phyloP scores from a whole-genome alignment of 2,888 invertebrate genomes.

The Netelia inedita region DNA sequence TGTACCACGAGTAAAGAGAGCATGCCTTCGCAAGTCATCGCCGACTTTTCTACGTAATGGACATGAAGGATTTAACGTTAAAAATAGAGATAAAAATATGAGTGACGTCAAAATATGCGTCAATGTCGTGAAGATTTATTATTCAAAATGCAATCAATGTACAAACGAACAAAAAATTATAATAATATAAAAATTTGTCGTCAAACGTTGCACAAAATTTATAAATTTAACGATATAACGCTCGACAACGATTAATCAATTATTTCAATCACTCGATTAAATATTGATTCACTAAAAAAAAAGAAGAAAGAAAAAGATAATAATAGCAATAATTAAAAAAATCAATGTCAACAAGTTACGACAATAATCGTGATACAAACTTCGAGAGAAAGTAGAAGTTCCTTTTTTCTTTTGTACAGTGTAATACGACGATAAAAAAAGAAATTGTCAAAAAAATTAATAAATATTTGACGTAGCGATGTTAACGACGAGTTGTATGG shows the following conservation, averaged over 20 bases:
- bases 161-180: not conserved
- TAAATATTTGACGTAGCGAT: conserved; percentile 24
- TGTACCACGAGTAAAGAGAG: not conserved
- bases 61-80: conserved; percentile 24
- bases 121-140: not conserved
- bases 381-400: not conserved
- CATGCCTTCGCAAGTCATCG: not conserved
- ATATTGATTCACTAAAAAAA: too few relatives aligned
- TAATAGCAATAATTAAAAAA: too few relatives aligned
- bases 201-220: not conserved
- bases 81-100: conserved; percentile 23
- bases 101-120: not conserved
- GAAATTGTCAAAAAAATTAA: not conserved
- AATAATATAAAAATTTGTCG: too few relatives aligned
- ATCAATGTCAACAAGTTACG: not conserved
- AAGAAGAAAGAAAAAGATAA: too few relatives aligned
- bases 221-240: too few relatives aligned
- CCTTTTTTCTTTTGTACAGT: not conserved
- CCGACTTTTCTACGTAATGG: conserved; percentile 23
- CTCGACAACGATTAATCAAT: not conserved
- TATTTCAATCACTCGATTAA: not conserved
- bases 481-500: conserved; percentile 51
- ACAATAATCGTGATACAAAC: not conserved
- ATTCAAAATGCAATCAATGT: not conserved
- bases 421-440: not conserved